These are phyloP conservation scores for Trichopoda pennipes DNA, from an alignment of 2,888 invertebrate genomes.

Conservation along the genomic window DNA sequence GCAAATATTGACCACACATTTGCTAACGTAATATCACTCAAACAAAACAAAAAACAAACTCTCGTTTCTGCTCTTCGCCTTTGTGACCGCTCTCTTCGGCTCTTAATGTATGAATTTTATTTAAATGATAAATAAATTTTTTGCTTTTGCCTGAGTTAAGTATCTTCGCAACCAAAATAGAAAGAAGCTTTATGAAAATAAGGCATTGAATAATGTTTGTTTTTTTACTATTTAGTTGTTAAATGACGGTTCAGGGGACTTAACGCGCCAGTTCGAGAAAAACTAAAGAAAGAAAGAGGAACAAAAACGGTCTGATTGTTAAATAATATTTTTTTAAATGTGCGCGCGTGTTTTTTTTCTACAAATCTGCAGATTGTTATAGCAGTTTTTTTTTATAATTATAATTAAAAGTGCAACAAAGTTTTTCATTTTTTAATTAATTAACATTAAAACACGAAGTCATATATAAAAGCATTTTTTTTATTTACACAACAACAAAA, in stretches of 20 bases:
- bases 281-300: conserved; percentile 8
- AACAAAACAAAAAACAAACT: conserved; percentile 25
- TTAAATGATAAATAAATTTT: conserved; percentile 52
- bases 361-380: too few species aligned
- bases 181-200: conserved; percentile 29
- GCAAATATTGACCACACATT: conserved; percentile 18
- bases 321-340: background rate
- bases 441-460: conserved; percentile 1
- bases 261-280: conserved; percentile 70
- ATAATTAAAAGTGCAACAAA: too few species aligned
- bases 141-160: conserved; percentile 51
- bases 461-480: conserved; percentile 8
- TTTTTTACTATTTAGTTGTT: conserved; percentile 75
- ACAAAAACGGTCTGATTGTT: conserved; percentile 4
- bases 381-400: too few species aligned
- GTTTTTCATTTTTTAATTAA: conserved; percentile 6
- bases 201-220: conserved; percentile 52
- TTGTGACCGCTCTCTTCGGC: conserved; percentile 22
- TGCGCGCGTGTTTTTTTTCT: conserved; percentile 33
- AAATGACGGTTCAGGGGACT: conserved; percentile 76
- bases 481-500: conserved; percentile 39
- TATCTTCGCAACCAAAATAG: conserved; percentile 34
- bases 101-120: conserved; percentile 48
- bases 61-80: conserved; percentile 14
- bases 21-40: conserved; percentile 39